A percentile compares a stretch with the other conserved stretches of the same genome.
These are phyloP conservation scores for Diabrotica undecimpunctata DNA, from an alignment of 1,140 invertebrate species.

Conservation along the genomic window DNA sequence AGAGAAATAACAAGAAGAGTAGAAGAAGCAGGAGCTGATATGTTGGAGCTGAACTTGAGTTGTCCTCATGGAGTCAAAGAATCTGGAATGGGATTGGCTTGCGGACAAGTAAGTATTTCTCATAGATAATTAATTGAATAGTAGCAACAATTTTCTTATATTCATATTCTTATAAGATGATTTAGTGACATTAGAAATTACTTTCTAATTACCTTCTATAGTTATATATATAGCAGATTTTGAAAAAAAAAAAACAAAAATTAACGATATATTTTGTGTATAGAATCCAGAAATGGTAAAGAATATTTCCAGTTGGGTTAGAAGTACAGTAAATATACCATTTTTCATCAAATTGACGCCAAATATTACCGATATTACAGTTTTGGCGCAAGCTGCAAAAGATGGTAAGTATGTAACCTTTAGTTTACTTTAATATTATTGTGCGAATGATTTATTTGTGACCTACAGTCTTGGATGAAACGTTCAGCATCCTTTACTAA, in stretches of 20 bases:
- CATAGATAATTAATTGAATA: background rate
- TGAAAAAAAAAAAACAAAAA: no score
- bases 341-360: conserved; percentile 98
- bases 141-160: no score
- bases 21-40: conserved; percentile 86
- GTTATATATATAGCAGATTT: no score
- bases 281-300: conserved; percentile 82
- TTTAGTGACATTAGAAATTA: no score
- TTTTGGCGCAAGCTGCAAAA: conserved; percentile 85
- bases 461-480: background rate
- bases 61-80: conserved; percentile 99
- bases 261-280: background rate
- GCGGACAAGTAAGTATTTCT: conserved; percentile 73
- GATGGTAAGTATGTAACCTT: conserved; percentile 61
- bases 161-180: no score
- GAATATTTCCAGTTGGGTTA: conserved; percentile 89
- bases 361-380: conserved; percentile 91
- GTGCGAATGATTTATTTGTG: background rate
- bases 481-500: background rate
- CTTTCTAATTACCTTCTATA: no score
- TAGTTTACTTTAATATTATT: background rate
- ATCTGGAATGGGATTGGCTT: conserved; percentile 95
- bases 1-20: conserved; percentile 71
- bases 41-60: conserved; percentile 92
- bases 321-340: conserved; percentile 83